A percentile compares a stretch with the other conserved stretches of the same genome.
phyloP scores from a whole-genome alignment of 2,797 vertebrate species.

The Triplophysa yarkandensis region DNA sequence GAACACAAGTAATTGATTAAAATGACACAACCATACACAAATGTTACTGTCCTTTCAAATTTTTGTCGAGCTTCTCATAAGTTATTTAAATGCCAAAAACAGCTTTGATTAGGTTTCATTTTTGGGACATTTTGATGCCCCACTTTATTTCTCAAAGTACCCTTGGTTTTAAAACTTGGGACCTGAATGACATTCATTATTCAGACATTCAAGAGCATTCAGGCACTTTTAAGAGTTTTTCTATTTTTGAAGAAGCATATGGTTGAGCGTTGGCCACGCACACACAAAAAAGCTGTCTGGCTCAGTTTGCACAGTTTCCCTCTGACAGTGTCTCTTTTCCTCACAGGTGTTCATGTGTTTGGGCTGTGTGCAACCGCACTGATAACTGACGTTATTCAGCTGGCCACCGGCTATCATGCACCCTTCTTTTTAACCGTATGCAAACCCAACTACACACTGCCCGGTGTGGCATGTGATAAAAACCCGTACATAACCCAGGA shows the following conservation, averaged over 20 bases:
- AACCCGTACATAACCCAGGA: slow-evolving; percentile 93
- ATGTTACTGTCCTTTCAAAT: neutral
- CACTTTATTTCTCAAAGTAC: neutral
- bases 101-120: neutral
- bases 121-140: neutral
- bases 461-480: slow-evolving; percentile 88
- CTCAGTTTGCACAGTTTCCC: neutral
- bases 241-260: slow-evolving; percentile 49
- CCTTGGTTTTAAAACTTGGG: slow-evolving; percentile 6
- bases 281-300: slow-evolving; percentile 25
- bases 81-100: neutral
- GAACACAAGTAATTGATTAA: neutral
- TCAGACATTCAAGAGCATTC: slow-evolving; percentile 4
- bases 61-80: neutral
- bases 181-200: slow-evolving; percentile 34
- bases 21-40: neutral
- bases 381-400: slow-evolving; percentile 93
- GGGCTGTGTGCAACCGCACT: slow-evolving; percentile 93
- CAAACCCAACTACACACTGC: slow-evolving; percentile 93
- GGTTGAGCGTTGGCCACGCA: slow-evolving; percentile 9
- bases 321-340: slow-evolving; percentile 1
- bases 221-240: slow-evolving; percentile 53
- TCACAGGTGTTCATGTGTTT: slow-evolving; percentile 92
- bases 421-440: slow-evolving; percentile 97
- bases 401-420: slow-evolving; percentile 92